phyloP scores from a whole-genome alignment of 2,888 invertebrate genomes.

The Pterostichus madidus region DNA sequence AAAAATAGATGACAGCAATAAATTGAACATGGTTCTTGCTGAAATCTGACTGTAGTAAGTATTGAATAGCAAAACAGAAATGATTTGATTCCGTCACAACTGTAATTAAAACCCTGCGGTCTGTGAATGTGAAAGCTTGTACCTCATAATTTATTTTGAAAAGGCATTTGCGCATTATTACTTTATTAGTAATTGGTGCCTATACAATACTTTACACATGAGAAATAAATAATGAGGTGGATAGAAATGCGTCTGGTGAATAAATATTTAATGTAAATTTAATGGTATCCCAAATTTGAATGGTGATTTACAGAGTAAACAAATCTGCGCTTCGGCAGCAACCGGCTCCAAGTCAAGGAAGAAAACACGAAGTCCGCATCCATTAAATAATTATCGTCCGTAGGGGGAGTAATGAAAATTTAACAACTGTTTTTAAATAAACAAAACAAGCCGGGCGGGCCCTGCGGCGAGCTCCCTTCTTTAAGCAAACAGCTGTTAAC shows the following conservation, averaged over 20 bases:
- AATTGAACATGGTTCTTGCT: too few species aligned
- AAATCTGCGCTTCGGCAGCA: constrained; percentile 13
- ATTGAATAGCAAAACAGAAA: too few species aligned
- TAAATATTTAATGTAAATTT: constrained; percentile 35
- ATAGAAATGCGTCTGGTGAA: background rate
- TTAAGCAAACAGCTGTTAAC: constrained; percentile 69
- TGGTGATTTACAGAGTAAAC: constrained; percentile 40
- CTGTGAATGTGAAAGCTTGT: too few species aligned
- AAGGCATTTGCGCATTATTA: background rate
- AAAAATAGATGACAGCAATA: too few species aligned
- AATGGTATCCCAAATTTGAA: constrained; percentile 49
- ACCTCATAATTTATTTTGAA: background rate
- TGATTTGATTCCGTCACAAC: too few species aligned
- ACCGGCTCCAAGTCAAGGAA: background rate
- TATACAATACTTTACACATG: background rate
- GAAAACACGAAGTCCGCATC: constrained; percentile 22
- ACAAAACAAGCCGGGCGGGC: constrained; percentile 51
- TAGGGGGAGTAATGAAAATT: constrained; percentile 63
- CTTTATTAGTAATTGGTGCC: background rate
- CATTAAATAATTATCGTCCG: constrained; percentile 62
- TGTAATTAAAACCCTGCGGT: too few species aligned
- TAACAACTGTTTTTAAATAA: constrained; percentile 66
- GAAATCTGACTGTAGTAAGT: too few species aligned
- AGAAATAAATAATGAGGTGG: constrained; percentile 33
- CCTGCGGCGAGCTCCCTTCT: constrained; percentile 55